Conservation (phyloP, 2,797 vertebrate genomes). For the Lepilemur septentrionalis region DNA sequence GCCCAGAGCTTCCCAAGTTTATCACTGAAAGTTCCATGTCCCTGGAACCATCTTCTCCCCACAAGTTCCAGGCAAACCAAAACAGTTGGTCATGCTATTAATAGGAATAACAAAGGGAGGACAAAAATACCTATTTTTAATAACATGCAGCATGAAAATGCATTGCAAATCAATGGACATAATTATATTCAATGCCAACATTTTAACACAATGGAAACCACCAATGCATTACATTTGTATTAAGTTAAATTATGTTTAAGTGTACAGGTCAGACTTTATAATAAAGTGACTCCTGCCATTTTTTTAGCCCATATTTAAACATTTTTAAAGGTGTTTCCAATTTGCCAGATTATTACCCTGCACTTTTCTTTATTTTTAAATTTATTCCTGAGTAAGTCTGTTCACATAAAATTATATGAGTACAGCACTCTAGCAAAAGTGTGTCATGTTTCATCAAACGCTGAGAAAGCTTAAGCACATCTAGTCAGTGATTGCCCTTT, state of each 20-base stretch:
- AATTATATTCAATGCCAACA: neutral
- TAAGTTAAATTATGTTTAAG: neutral
- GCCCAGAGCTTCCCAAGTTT: neutral
- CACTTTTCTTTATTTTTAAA: slow-evolving; percentile 7
- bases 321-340: neutral
- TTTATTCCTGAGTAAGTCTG: neutral
- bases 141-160: neutral
- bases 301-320: neutral
- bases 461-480: neutral
- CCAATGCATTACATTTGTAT: neutral
- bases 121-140: neutral
- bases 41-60: neutral
- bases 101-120: neutral
- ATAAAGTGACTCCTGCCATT: neutral
- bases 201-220: neutral
- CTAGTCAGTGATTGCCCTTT: neutral
- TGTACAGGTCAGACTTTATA: neutral
- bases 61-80: neutral
- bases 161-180: neutral
- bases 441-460: neutral
- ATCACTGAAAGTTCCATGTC: neutral
- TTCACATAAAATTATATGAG: neutral
- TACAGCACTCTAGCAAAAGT: neutral
- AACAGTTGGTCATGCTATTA: neutral
- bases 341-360: neutral